Evolutionary conservation across 2,888 invertebrate genomes (phyloP).

Genomic region (Eustalomyia histrio): DNA sequence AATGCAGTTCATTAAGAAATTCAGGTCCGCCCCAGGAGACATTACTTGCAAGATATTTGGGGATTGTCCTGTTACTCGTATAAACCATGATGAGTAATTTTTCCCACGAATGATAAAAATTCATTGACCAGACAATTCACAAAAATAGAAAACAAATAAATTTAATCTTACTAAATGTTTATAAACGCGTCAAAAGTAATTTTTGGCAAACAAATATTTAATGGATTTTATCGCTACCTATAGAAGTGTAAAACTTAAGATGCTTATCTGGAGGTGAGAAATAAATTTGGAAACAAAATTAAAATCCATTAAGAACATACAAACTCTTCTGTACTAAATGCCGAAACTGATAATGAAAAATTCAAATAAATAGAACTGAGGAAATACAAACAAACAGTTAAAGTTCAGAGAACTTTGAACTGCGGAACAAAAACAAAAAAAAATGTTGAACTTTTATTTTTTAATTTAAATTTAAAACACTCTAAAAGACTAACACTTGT

Average conservation of each 20-base stretch:
- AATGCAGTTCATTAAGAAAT: too few relatives aligned
- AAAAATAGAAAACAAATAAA: not conserved
- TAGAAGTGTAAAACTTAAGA: not conserved
- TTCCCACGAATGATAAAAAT: too few relatives aligned
- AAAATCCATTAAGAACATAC: not conserved
- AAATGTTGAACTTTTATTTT: not conserved
- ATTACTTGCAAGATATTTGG: too few relatives aligned
- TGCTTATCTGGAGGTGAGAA: not conserved
- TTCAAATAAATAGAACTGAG: not conserved
- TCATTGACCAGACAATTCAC: not conserved
- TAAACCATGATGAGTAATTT: too few relatives aligned
- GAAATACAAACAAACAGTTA: slow-evolving; percentile 13
- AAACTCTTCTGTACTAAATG: too few relatives aligned
- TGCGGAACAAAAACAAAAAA: slow-evolving; percentile 14
- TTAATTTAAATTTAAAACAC: not conserved
- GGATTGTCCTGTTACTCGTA: too few relatives aligned
- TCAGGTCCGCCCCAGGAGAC: too few relatives aligned
- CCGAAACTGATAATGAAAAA: not conserved
- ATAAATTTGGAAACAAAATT: not conserved
- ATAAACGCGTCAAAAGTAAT: not conserved
- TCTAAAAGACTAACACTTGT: slow-evolving; percentile 8
- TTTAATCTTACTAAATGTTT: not conserved
- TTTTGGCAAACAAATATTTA: not conserved
- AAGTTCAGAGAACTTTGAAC: slow-evolving; percentile 46
- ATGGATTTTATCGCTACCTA: not conserved